phyloP scores from a whole-genome alignment of 2,797 vertebrate species.

The Gobionotothen gibberifrons region DNA sequence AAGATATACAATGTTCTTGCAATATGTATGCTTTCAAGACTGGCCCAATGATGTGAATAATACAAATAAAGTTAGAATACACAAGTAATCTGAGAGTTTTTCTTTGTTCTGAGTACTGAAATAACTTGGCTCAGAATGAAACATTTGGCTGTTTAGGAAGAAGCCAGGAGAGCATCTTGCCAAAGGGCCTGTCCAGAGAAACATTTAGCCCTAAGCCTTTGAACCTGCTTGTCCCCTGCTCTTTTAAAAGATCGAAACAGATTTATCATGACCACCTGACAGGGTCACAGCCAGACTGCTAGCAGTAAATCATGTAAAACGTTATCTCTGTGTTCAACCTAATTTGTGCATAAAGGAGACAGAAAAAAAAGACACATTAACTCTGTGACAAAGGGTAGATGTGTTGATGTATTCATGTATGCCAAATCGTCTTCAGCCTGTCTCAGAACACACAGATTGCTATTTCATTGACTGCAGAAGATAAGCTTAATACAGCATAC shows the following conservation, averaged over 20 bases:
- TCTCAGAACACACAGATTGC: neutral
- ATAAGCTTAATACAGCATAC: slow-evolving; percentile 38
- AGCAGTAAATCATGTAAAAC: slow-evolving; percentile 35
- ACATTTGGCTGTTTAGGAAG: slow-evolving; percentile 19
- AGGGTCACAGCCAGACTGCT: slow-evolving; percentile 24
- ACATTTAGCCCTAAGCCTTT: slow-evolving; percentile 30
- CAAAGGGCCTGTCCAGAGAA: slow-evolving; percentile 32
- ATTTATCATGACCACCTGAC: slow-evolving; percentile 30
- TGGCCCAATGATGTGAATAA: slow-evolving; percentile 4
- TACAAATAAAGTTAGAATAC: neutral
- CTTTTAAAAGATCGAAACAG: slow-evolving; percentile 25
- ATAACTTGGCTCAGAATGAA: slow-evolving; percentile 10
- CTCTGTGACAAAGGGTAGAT: slow-evolving; percentile 28
- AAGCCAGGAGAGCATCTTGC: slow-evolving; percentile 30
- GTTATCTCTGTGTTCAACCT: slow-evolving; percentile 28
- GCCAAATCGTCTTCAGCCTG: slow-evolving; percentile 31
- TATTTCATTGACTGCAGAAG: slow-evolving; percentile 22
- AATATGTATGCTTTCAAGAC: neutral
- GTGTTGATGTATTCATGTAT: slow-evolving; percentile 59
- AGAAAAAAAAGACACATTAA: slow-evolving; percentile 8
- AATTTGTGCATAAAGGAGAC: slow-evolving; percentile 5
- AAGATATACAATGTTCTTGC: slow-evolving; percentile 9
- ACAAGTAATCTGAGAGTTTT: neutral
- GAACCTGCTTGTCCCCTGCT: slow-evolving; percentile 17
- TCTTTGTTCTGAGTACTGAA: neutral